phyloP scores from a whole-genome alignment of 2,113 vertebrate genomes.

The Cyanoramphus novaezelandiae region DNA sequence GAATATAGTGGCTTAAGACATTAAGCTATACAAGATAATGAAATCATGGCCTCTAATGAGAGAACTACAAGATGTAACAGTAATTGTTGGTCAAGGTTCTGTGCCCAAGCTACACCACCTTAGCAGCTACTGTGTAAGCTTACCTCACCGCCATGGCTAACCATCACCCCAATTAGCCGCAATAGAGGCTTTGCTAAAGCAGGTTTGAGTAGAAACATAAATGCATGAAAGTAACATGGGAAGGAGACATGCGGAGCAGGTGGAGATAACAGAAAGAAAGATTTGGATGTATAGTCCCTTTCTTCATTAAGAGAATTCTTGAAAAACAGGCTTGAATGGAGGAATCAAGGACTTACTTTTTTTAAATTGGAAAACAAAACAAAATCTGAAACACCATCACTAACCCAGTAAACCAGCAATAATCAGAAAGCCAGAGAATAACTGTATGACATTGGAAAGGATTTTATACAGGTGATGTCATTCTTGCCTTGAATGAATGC shows the following conservation, averaged over 20 bases:
- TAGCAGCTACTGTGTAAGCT: background rate
- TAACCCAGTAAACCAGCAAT: constrained; percentile 16
- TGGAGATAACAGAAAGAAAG: background rate
- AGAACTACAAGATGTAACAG: background rate
- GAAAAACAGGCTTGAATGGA: background rate
- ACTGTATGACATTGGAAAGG: constrained; percentile 21
- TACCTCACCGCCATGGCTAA: background rate
- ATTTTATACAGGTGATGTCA: constrained; percentile 57
- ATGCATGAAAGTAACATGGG: background rate
- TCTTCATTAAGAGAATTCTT: background rate
- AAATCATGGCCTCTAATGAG: background rate
- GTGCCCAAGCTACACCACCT: background rate
- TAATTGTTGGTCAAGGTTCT: background rate
- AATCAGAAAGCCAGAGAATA: constrained; percentile 25
- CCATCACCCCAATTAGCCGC: background rate
- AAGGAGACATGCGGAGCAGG: background rate
- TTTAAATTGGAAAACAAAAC: background rate
- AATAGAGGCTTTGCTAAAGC: background rate
- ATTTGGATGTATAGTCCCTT: background rate
- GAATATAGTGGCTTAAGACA: background rate
- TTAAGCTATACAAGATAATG: background rate
- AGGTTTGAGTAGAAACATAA: background rate
- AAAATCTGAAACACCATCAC: background rate
- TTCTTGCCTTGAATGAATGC: constrained; percentile 33
- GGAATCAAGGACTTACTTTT: background rate